phyloP scores from a whole-genome alignment of 2,113 vertebrate species.

The Chaetura pelagica region DNA sequence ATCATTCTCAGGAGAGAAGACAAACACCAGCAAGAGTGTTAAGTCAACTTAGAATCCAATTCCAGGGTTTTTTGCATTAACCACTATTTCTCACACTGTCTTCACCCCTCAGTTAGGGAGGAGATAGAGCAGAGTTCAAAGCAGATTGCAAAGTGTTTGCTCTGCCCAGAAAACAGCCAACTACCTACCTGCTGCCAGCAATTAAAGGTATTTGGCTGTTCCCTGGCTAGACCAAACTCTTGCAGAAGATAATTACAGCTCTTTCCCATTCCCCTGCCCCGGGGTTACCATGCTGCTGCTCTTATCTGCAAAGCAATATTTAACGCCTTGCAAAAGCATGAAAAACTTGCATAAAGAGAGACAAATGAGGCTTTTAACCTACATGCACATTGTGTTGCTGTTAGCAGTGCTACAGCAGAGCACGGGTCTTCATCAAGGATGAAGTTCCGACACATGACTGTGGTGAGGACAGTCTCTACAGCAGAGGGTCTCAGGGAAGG shows the following conservation, averaged over 20 bases:
- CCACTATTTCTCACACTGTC: not conserved
- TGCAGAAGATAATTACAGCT: constrained; percentile 24
- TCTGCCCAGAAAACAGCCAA: not conserved
- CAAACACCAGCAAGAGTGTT: not conserved
- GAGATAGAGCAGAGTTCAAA: not conserved
- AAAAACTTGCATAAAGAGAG: not conserved
- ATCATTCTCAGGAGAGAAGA: not conserved
- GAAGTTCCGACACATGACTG: fast-evolving
- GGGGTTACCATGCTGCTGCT: not conserved
- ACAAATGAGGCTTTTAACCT: not conserved
- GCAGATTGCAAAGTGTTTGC: not conserved
- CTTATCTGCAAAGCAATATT: not conserved
- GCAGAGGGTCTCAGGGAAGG: not conserved
- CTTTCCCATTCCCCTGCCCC: not conserved
- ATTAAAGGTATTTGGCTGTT: not conserved
- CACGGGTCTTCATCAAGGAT: not conserved
- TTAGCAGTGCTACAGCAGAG: not conserved
- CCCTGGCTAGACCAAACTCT: not conserved
- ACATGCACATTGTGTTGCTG: not conserved
- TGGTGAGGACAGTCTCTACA: not conserved
- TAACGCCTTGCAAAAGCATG: not conserved
- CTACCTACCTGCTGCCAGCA: not conserved
- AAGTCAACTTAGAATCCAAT: not conserved
- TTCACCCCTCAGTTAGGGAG: not conserved
- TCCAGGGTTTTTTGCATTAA: not conserved